A percentile compares a stretch with the other conserved stretches of the same genome.
Conservation (phyloP, 2,113 vertebrate species). For the Larimichthys crocea region DNA sequence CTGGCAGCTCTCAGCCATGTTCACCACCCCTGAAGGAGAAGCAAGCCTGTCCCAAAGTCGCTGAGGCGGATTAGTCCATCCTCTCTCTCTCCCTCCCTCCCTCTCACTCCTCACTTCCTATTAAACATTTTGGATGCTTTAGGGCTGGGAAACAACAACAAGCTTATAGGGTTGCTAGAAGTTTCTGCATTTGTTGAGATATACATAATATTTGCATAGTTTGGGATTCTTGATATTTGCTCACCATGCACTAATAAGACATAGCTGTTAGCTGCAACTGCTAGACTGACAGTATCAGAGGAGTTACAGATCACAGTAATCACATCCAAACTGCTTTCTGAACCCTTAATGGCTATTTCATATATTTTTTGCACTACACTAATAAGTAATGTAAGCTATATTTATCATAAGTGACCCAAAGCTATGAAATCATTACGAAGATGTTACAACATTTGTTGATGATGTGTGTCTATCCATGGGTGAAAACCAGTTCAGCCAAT, state of each 20-base stretch:
- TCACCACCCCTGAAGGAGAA: slow-evolving; percentile 76
- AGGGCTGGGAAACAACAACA: slow-evolving; percentile 54
- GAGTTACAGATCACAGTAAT: background rate
- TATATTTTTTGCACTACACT: background rate
- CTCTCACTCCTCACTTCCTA: background rate
- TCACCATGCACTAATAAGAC: background rate
- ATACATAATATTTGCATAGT: background rate
- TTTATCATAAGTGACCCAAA: background rate
- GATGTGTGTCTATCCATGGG: background rate
- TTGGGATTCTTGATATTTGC: background rate
- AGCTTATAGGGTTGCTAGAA: slow-evolving; percentile 61
- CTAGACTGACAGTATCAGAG: background rate
- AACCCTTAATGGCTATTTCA: too few relatives aligned
- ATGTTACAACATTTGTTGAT: background rate
- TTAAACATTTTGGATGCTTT: slow-evolving; percentile 40
- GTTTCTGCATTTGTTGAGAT: slow-evolving; percentile 36
- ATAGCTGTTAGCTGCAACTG: background rate
- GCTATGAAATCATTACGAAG: background rate
- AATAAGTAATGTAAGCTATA: background rate
- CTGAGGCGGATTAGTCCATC: slow-evolving; percentile 72
- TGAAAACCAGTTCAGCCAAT: background rate
- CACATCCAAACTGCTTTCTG: background rate
- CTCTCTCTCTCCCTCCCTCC: background rate
- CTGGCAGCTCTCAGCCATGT: slow-evolving; percentile 72
- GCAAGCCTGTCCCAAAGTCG: slow-evolving; percentile 68